phyloP scores from a whole-genome alignment of 1,140 invertebrate genomes.

The Ridgeia piscesae region DNA sequence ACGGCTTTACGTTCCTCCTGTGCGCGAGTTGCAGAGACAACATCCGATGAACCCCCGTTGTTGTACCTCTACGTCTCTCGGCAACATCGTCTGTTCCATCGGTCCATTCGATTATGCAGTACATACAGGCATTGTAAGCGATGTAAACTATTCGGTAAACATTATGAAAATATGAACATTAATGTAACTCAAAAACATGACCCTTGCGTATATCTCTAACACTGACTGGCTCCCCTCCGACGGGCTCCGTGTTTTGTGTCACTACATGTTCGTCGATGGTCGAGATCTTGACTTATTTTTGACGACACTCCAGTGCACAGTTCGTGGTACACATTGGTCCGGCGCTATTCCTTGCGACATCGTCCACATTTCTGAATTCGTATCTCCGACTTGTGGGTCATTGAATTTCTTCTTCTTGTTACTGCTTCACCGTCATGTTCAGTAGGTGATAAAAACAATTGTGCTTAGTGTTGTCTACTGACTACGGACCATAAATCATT shows the following conservation, averaged over 20 bases:
- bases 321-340: too few species aligned
- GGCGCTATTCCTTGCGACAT: too few species aligned
- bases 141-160: neutral
- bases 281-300: too few species aligned
- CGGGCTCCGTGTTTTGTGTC: too few species aligned
- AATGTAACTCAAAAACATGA: neutral
- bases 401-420: too few species aligned
- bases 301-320: too few species aligned
- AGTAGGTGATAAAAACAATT: neutral
- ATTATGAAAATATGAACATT: slow-evolving; percentile 2
- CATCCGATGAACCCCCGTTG: neutral
- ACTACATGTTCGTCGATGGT: too few species aligned
- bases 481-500: neutral
- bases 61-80: neutral
- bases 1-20: too few species aligned
- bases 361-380: too few species aligned
- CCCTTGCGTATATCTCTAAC: neutral
- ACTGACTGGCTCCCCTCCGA: neutral
- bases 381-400: too few species aligned
- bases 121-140: neutral
- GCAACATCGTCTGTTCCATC: neutral
- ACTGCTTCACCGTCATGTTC: neutral
- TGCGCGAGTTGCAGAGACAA: neutral
- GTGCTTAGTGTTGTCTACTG: neutral
- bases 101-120: neutral